A percentile compares a stretch with the other conserved stretches of the same genome.
These are phyloP conservation scores for Toxotes jaculatrix DNA, from an alignment of 2,113 vertebrate genomes.

Conservation along the genomic window DNA sequence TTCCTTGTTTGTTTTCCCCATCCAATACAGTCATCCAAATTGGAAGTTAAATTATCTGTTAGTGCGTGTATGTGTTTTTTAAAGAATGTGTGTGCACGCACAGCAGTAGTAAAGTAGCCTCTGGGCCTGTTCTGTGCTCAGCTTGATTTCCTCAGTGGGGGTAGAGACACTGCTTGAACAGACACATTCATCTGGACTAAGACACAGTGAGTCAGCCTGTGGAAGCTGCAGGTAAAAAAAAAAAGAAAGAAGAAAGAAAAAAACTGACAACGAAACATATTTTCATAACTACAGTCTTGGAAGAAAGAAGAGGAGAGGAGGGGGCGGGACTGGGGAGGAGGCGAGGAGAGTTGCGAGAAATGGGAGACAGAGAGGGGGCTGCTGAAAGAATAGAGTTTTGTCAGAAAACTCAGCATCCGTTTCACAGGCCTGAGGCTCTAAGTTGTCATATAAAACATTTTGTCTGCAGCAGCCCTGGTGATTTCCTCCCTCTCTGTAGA, in stretches of 20 bases:
- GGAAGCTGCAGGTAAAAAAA: constrained; percentile 64
- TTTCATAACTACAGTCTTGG: constrained; percentile 57
- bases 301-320: constrained; percentile 1
- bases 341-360: constrained; percentile 10
- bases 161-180: constrained; percentile 53
- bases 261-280: constrained; percentile 62
- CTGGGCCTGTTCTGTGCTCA: constrained; percentile 56
- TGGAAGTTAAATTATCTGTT: constrained; percentile 43
- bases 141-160: constrained; percentile 62
- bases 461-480: constrained; percentile 35
- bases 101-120: constrained; percentile 45
- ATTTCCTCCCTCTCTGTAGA: constrained; percentile 48
- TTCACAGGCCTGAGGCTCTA: constrained; percentile 60
- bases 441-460: constrained; percentile 69
- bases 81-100: neutral
- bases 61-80: constrained; percentile 19
- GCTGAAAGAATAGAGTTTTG: constrained; percentile 51
- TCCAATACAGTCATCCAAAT: constrained; percentile 28
- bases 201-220: constrained; percentile 51
- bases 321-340: constrained; percentile 14
- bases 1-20: constrained; percentile 30
- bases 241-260: neutral
- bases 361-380: neutral
- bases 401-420: constrained; percentile 60
- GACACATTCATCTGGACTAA: constrained; percentile 65